Evolutionary conservation across 2,797 vertebrate genomes (phyloP), one percentile per base, ranked within the genome.

Genomic region (Myotis planiceps): DNA sequence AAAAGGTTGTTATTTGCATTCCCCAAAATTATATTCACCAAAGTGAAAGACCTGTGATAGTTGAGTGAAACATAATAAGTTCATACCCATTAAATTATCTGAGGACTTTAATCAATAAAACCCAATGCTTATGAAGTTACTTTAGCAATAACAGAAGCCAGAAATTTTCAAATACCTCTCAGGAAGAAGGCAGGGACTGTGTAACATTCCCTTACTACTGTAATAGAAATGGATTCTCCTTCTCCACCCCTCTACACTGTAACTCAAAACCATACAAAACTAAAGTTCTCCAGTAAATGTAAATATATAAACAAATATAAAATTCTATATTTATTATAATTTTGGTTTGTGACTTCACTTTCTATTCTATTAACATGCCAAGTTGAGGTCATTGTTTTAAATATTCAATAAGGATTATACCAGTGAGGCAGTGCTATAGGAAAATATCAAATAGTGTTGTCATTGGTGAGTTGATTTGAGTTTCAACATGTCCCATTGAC

Each of bases 341-440:
- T 51, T 93, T 29, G 63, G 6, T 58, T 71, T 84, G 9, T 68
- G 53, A 66, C 21, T 49, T 8, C 10, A 89, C 16, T 34, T 78
- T 90, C 63, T 69, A 51, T 63, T 71, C 47, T 68, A 68, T 68
- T 68, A 68, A 68, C 34, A 37, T 37, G 34, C 66, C 66, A 66
- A 80, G 2, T 2, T 42, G 78, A 53, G 53, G 19, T 85, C 23
- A 16, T 42, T 84, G 58, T 84, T 87, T 96, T 60, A 60, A 90
- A 94, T 90, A 83, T 90, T 95, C 14, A 96, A 72, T 39, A 18
- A 86, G 39, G 69, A 53, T 82, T 78, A 39, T 39, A 27, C n/a
- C 55, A 79, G 16, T 1, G 4, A 93, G 37, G 9, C 10, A 47
- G 53, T 32, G 12, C 29, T n/a, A 9, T 53, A 27, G 80, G 66